Base-by-base conservation (phyloP, 2,888 invertebrate genomes). In the Tupiocoris notatus region DNA sequence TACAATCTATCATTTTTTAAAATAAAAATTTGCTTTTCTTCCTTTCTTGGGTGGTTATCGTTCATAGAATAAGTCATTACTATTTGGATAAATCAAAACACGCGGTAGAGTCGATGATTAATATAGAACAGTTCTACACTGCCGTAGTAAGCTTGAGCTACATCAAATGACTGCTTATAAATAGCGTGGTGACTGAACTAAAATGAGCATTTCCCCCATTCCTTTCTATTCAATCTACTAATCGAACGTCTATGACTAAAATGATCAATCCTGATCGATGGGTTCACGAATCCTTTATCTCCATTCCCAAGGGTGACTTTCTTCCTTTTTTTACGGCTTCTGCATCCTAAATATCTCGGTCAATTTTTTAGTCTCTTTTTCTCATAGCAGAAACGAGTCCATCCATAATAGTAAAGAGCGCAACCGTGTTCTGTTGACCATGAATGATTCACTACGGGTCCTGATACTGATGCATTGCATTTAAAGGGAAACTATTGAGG, bases 401-500 rank as follows among this genome's bases (percentile, higher is more conserved):
- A 63, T 63, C 63, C 9, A 64, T 64, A 64, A 64, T 25, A 64
- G 25, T 64, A 18, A 39, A 65, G 18, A 39, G 54, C 25, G 39
- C 20, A 17, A 24, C 65, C 65, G 17, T 39, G 39, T 39, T 39
- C 39, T 25, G 25, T 65, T 65, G 20, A 22, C 67, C 66, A 57
- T 67, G 67, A 67, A 67, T 67, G 67, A 67, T 67, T 67, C 67
- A 67, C 54, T 39, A 39, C 39, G 39, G 39, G 6, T 12, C 12
- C 39, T 39, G 39, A 39, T 39, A 12, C 39, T 39, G 39, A 70
- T 70, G 70, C 70, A 70, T 70, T 70, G 70, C 39, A 12, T 12
- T 39, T 39, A 39, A 7, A 3, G 39, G 39, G 39, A 39, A 12
- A 3, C 39, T 39, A 7, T 39, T 39, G 39, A 39, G 39, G 39